Evolutionary conservation across 2,888 invertebrate species (phyloP).

Genomic region (Caenorhabditis doughertyi): DNA sequence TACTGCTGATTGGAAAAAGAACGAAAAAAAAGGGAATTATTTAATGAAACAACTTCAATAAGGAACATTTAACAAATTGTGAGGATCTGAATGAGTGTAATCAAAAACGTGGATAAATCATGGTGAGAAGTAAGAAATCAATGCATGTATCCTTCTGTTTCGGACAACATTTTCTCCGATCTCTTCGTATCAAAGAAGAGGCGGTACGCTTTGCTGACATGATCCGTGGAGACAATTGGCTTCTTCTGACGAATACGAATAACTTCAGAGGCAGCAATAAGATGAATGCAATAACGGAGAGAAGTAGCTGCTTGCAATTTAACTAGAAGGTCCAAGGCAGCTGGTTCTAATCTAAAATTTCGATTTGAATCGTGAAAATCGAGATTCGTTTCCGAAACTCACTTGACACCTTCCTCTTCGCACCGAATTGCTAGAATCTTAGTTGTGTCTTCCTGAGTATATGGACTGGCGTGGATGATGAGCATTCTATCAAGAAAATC

Average conservation of each 20-base stretch:
- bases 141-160: conserved; percentile 24
- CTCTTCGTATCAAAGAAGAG: conserved; percentile 95
- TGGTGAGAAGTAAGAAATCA: conserved; percentile 14
- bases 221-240: conserved; percentile 86
- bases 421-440: conserved; percentile 74
- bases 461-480: conserved; percentile 86
- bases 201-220: conserved; percentile 95
- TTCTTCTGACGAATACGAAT: conserved; percentile 88
- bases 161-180: conserved; percentile 68
- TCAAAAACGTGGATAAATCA: not conserved
- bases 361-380: not conserved
- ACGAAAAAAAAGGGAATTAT: not conserved
- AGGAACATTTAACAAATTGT: conserved; percentile 11
- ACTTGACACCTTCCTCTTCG: conserved; percentile 97
- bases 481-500: conserved; percentile 90
- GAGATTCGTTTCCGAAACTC: conserved; percentile 43
- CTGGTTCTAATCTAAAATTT: conserved; percentile 87
- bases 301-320: conserved; percentile 95
- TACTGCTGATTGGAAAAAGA: too few relatives aligned
- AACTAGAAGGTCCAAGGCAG: conserved; percentile 93
- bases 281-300: conserved; percentile 95
- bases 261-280: conserved; percentile 96
- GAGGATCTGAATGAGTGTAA: conserved; percentile 18
- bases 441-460: conserved; percentile 69
- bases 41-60: not conserved